Base-by-base conservation (phyloP, 2,797 vertebrate genomes). In the Melanotaenia pygmaea region DNA sequence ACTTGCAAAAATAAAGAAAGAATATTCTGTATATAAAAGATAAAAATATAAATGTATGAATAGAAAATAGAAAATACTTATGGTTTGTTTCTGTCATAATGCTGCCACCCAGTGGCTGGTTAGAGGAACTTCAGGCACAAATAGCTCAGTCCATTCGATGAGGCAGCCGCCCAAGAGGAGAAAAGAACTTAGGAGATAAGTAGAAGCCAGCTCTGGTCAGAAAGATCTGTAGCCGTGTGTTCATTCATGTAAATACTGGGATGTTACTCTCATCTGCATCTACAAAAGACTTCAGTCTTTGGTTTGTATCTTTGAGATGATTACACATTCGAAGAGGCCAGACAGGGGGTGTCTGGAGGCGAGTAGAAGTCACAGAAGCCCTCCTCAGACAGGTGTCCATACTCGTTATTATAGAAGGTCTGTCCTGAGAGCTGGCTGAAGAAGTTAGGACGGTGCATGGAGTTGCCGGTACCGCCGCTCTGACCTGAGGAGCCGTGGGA, bases 351-450 rank as follows among this genome's bases (percentile, higher is more conserved):
- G 14, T 92, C 90, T 0, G 90, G 88, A 0, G 90, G 77, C 45
- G 92, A 93, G 91, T 94, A 95, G 91, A 95, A 95, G 89, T 94
- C 91, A 0, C 92, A 91, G 89, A 94, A 87, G 67, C 92, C 94
- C 35, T 93, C 94, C 81, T 97, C 96, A 0, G 95, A 96, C 87
- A 99, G 95, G 87, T 97, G 97, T 57, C 97, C 96, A 0, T 98
- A 99, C 92, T 99, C 97, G 80, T 96, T 98, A 94, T 98, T 98
- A 94, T 98, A 98, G 93, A 98, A 97, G 92, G 96, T 97, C 92
- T 98, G 97, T 79, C 96, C 97, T 14, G 96, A 94, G 5, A 92
- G 93, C 43, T 96, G 93, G 57, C 92, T 95, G 70, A 90, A 94
- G 38, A 96, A 95, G 0, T 61, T 90, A 0, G 92, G 93, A 57